These are phyloP conservation scores for Python bivittatus DNA, from an alignment of 2,113 vertebrate species.

Conservation along the genomic window DNA sequence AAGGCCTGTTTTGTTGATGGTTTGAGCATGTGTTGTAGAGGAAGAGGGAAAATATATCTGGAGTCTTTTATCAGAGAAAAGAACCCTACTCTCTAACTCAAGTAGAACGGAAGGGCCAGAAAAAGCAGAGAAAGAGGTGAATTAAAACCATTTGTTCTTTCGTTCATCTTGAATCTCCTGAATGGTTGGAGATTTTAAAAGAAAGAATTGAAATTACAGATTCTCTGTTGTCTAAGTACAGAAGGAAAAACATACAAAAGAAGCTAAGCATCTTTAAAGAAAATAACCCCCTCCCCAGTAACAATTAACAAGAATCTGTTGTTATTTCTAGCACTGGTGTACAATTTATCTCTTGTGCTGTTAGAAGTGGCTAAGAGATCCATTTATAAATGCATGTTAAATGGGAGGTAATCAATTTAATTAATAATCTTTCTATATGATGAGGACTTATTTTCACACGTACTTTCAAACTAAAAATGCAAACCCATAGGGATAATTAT, in stretches of 20 bases:
- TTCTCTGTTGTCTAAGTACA: neutral
- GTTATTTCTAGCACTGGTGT: neutral
- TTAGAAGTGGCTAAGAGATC: neutral
- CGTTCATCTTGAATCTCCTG: constrained; percentile 3
- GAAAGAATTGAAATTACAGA: constrained; percentile 6
- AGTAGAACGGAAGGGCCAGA: constrained; percentile 7
- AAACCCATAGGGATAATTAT: neutral
- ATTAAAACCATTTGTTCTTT: constrained; percentile 8
- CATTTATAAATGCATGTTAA: constrained; percentile 27
- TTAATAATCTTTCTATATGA: neutral
- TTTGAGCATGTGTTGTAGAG: constrained; percentile 5
- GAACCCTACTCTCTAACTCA: constrained; percentile 3
- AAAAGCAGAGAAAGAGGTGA: neutral
- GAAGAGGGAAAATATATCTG: neutral
- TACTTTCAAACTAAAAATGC: neutral
- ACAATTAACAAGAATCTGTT: constrained; percentile 6
- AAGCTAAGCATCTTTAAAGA: neutral
- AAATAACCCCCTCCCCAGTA: neutral
- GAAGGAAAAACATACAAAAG: neutral
- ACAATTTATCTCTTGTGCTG: neutral
- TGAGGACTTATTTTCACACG: constrained; percentile 10
- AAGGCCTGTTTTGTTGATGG: neutral
- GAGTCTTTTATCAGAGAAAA: constrained; percentile 24
- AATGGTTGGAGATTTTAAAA: neutral
- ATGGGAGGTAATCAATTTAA: constrained; percentile 10